Evolutionary conservation across 2,113 vertebrate genomes (phyloP), one percentile per base, ranked within the genome.

Genomic region (Aviceda subcristata): DNA sequence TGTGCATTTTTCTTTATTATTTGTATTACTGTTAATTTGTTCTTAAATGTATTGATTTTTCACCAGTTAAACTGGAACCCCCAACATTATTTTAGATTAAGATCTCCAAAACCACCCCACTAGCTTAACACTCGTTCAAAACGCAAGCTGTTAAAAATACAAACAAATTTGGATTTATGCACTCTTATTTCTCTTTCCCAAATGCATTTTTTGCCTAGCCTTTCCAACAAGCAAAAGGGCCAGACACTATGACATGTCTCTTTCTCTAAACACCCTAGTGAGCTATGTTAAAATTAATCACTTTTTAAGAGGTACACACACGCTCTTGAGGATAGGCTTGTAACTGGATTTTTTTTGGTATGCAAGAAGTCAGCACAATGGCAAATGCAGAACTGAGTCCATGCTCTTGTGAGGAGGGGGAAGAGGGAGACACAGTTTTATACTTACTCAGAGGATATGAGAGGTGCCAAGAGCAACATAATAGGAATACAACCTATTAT

Each of bases 381-480:
- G 86, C 72, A 95, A 95, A 92, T 10, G 9, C 78, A 94, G 60
- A 86, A 64, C 43, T 60, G 26, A 83, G 46, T 26, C 60, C 50
- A 39, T 15, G 57, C 79, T 92, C 60, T 91, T 43, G 29, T 15
- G 66, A 81, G 69, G 73, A 89, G 48, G 10, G 30, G 48, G 46
- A 85, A 92, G 72, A 89, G 43, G 56, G 56, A 86, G 55, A 84
- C 56, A 64, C 66, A 57, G 73, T 87, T 90, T 91, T 91, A 67
- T 81, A 86, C 64, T 93, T 81, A 94, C 60, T 81, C 83, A 95
- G 83, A 95, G 91, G 91, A 96, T 89, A 92, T 30, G 62, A 84
- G 80, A 87, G 38, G 45, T 97, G 88, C 94, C 96, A 97, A 97
- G 76, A 96, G 72, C 76, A 95, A 97, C 80, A 92, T 78, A 82